A percentile compares a stretch with the other conserved stretches of the same genome.
Evolutionary conservation across 2,888 invertebrate species (phyloP).

Genomic region (Pyrrhosoma nymphula): DNA sequence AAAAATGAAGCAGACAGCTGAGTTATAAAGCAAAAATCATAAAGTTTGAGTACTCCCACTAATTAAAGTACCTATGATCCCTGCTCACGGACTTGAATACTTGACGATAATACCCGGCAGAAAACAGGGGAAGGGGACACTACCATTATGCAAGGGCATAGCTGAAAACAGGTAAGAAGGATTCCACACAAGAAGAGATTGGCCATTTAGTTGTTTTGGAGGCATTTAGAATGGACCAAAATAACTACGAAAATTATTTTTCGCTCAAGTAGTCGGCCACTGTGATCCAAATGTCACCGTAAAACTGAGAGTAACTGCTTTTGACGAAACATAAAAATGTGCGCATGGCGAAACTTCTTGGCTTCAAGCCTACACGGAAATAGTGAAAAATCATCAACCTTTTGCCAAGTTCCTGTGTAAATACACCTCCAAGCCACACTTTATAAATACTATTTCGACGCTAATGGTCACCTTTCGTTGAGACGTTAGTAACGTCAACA

Average conservation of each 20-base stretch:
- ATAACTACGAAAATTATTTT: background rate
- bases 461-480: background rate
- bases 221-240: background rate
- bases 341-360: background rate
- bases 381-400: conserved; percentile 27
- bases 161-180: too few species aligned
- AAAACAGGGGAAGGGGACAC: too few species aligned
- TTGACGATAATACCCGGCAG: too few species aligned
- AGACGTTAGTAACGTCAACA: background rate
- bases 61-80: too few species aligned
- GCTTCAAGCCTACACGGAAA: background rate
- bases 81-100: too few species aligned
- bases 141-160: too few species aligned
- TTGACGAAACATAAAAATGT: background rate
- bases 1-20: too few species aligned
- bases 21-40: too few species aligned
- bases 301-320: conserved; percentile 28
- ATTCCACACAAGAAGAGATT: background rate
- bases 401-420: conserved; percentile 40
- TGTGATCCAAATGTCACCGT: conserved; percentile 32
- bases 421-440: background rate
- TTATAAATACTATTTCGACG: background rate
- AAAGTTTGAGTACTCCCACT: too few species aligned
- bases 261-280: background rate
- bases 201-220: background rate